phyloP scores from a whole-genome alignment of 2,888 invertebrate species.

The Philereme transversata region DNA sequence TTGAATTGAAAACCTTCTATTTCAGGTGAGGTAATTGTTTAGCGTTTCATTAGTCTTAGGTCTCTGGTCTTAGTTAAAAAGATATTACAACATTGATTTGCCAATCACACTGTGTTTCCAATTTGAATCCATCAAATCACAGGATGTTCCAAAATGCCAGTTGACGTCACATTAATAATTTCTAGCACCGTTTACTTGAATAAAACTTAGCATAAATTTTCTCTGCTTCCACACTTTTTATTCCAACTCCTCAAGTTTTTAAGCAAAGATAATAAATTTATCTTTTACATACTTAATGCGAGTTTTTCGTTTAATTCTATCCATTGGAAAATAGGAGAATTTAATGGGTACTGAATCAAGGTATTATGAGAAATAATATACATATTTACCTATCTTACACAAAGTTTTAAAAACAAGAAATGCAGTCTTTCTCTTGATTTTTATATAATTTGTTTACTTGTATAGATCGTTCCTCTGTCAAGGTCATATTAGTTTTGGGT shows the following conservation, averaged over 20 bases:
- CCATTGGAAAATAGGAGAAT: background rate
- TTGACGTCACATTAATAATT: slow-evolving; percentile 24
- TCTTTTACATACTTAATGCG: slow-evolving; percentile 38
- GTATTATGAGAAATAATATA: too few species aligned
- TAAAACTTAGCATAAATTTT: slow-evolving; percentile 44
- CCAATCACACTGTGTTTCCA: background rate
- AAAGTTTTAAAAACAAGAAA: too few species aligned
- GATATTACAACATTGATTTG: background rate
- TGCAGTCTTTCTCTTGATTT: too few species aligned
- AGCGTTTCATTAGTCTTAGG: too few species aligned
- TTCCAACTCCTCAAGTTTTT: slow-evolving; percentile 39
- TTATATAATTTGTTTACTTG: too few species aligned
- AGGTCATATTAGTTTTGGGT: too few species aligned
- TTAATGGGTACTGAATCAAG: too few species aligned
- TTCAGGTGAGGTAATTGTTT: too few species aligned
- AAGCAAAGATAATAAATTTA: slow-evolving; percentile 42
- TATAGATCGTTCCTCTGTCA: too few species aligned
- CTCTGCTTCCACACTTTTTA: slow-evolving; percentile 37
- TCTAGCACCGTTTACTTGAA: slow-evolving; percentile 37
- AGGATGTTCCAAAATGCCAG: slow-evolving; percentile 14
- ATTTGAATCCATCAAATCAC: slow-evolving; percentile 14
- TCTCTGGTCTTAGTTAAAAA: too few species aligned
- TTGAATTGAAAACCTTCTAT: too few species aligned
- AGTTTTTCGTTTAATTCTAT: slow-evolving; percentile 22
- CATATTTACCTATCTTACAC: too few species aligned